A percentile compares a stretch with the other conserved stretches of the same genome.
phyloP scores from a whole-genome alignment of 2,888 invertebrate species.

The Netelia fuscicornis region DNA sequence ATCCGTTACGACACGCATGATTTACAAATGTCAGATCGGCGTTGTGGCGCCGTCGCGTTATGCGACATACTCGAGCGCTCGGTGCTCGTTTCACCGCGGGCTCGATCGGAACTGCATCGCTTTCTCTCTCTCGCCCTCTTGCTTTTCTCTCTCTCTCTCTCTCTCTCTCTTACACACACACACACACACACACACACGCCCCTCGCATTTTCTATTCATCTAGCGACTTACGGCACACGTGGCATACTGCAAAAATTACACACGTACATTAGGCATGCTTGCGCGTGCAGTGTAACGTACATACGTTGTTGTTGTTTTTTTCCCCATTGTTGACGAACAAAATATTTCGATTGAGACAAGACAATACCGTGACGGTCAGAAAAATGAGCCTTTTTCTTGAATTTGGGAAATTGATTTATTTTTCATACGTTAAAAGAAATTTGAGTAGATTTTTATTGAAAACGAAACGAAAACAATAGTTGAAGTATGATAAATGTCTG shows the following conservation, averaged over 20 bases:
- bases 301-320: background rate
- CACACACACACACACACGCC: background rate
- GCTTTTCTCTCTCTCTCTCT: background rate
- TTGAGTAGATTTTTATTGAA: too few relatives aligned
- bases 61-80: slow-evolving; percentile 45
- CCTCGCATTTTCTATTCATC: slow-evolving; percentile 17
- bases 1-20: slow-evolving; percentile 72
- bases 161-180: background rate
- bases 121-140: background rate
- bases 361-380: too few relatives aligned
- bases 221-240: background rate
- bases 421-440: too few relatives aligned
- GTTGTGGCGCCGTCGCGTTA: slow-evolving; percentile 69
- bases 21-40: slow-evolving; percentile 76
- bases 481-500: too few relatives aligned
- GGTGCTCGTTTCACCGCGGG: background rate
- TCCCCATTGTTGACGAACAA: too few relatives aligned
- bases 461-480: too few relatives aligned
- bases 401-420: too few relatives aligned
- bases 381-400: too few relatives aligned
- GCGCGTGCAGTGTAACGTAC: slow-evolving; percentile 14
- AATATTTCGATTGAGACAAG: too few relatives aligned
- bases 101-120: slow-evolving; percentile 44
- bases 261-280: slow-evolving; percentile 35
- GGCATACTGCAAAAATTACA: slow-evolving; percentile 4